These are phyloP conservation scores for Zaprionus vittiger DNA, from an alignment of 1,140 invertebrate genomes.

Conservation along the genomic window DNA sequence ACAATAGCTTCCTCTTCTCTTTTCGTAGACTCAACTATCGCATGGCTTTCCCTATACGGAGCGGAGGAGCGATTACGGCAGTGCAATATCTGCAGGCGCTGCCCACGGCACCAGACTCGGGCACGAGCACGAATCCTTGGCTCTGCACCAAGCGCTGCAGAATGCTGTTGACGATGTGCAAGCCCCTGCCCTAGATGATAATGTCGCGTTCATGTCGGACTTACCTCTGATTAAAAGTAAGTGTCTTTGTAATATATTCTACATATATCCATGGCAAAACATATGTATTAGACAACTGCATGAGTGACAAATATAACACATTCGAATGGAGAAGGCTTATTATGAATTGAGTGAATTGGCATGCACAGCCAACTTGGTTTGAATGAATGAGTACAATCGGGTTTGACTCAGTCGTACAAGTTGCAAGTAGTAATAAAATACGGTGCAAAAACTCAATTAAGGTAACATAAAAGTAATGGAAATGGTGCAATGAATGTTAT, in stretches of 20 bases:
- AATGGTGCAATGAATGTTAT: too few species aligned
- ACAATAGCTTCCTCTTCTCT: not conserved
- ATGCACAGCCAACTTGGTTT: too few species aligned
- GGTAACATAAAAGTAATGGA: too few species aligned
- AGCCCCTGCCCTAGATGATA: slow-evolving; percentile 93
- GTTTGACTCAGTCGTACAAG: too few species aligned
- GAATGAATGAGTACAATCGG: too few species aligned
- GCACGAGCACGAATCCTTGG: slow-evolving; percentile 87
- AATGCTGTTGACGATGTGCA: slow-evolving; percentile 91
- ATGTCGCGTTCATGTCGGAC: slow-evolving; percentile 93
- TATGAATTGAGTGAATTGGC: too few species aligned
- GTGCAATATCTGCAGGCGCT: slow-evolving; percentile 74
- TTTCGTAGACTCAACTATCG: slow-evolving; percentile 78
- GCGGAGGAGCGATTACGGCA: slow-evolving; percentile 79
- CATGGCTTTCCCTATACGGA: slow-evolving; percentile 84
- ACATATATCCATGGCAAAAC: too few species aligned
- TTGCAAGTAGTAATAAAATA: too few species aligned
- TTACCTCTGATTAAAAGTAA: slow-evolving; percentile 95
- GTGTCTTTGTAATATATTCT: slow-evolving; percentile 76
- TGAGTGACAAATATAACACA: too few species aligned
- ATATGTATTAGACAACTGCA: too few species aligned
- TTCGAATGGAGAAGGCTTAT: too few species aligned
- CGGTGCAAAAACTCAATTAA: too few species aligned
- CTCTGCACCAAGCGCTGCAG: slow-evolving; percentile 88
- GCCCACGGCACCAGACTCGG: slow-evolving; percentile 76